Percentiles rank a stretch among this genome's conserved stretches.
These are phyloP conservation scores for Poeciliopsis paucimaculata DNA, from an alignment of 2,797 vertebrate genomes.

Conservation along the genomic window DNA sequence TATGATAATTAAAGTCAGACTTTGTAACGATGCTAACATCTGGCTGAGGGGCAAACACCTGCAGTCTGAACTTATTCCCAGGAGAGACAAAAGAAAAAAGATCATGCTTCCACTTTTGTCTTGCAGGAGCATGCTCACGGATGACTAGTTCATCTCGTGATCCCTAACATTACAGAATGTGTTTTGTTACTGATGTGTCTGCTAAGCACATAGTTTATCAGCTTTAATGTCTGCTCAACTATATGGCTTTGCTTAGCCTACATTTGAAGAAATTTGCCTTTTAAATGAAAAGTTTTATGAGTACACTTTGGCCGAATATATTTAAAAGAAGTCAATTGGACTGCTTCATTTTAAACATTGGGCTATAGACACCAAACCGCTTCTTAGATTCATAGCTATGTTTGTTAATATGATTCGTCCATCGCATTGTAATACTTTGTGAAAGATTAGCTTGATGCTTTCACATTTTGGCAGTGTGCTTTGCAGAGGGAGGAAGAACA, in stretches of 20 bases:
- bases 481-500: not conserved
- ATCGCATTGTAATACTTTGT: not conserved
- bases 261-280: not conserved
- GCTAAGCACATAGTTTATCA: not conserved
- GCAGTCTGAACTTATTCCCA: constrained; percentile 29
- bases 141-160: constrained; percentile 18
- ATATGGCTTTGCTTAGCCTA: not conserved
- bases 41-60: constrained; percentile 56
- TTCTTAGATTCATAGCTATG: not conserved
- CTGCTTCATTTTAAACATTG: not conserved
- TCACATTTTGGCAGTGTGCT: not conserved
- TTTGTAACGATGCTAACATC: constrained; percentile 41
- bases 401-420: not conserved
- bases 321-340: not conserved
- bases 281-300: not conserved
- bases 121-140: not conserved
- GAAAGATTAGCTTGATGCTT: not conserved
- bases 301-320: not conserved
- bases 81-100: constrained; percentile 16
- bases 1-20: constrained; percentile 42
- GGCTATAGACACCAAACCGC: not conserved
- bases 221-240: not conserved
- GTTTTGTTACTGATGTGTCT: constrained; percentile 6
- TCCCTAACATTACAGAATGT: constrained; percentile 10
- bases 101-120: constrained; percentile 10